Percentiles rank a stretch among this genome's conserved stretches.
phyloP scores from a whole-genome alignment of 2,113 vertebrate species.

The Macrotis lagotis region DNA sequence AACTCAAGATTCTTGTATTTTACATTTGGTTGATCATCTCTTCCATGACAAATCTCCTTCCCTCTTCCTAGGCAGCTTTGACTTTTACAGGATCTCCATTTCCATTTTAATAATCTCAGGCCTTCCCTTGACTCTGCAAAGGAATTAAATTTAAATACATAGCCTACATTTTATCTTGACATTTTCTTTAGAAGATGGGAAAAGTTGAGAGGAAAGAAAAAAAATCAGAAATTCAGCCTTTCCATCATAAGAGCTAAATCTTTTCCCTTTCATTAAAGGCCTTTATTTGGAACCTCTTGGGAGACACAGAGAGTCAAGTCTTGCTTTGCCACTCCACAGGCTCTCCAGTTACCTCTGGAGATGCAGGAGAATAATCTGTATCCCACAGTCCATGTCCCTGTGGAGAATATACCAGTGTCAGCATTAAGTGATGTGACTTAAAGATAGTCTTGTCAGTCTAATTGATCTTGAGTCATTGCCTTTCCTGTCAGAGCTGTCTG shows the following conservation, averaged over 20 bases:
- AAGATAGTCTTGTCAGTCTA: conserved; percentile 84
- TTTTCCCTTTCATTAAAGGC: background rate
- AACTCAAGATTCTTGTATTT: conserved; percentile 48
- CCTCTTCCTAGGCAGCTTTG: conserved; percentile 62
- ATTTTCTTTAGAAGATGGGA: conserved; percentile 71
- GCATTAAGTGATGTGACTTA: conserved; percentile 80
- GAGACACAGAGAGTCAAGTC: background rate
- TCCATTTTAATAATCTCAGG: conserved; percentile 76
- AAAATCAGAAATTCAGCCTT: conserved; percentile 62
- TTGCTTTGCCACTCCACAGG: conserved; percentile 26
- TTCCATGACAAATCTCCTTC: conserved; percentile 50
- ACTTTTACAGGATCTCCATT: conserved; percentile 74
- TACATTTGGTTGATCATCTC: conserved; percentile 37
- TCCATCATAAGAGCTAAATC: conserved; percentile 60
- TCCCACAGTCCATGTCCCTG: conserved; percentile 50
- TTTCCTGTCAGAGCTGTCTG: conserved; percentile 84
- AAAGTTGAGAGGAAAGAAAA: background rate
- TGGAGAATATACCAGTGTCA: conserved; percentile 76
- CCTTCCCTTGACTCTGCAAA: conserved; percentile 62
- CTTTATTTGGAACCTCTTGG: conserved; percentile 59
- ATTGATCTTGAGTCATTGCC: conserved; percentile 85
- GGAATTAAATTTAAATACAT: conserved; percentile 72
- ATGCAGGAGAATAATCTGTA: conserved; percentile 54
- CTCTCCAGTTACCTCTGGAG: conserved; percentile 75
- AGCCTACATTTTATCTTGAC: conserved; percentile 75